phyloP scores from a whole-genome alignment of 2,797 vertebrate genomes.

The Neosalanx taihuensis region DNA sequence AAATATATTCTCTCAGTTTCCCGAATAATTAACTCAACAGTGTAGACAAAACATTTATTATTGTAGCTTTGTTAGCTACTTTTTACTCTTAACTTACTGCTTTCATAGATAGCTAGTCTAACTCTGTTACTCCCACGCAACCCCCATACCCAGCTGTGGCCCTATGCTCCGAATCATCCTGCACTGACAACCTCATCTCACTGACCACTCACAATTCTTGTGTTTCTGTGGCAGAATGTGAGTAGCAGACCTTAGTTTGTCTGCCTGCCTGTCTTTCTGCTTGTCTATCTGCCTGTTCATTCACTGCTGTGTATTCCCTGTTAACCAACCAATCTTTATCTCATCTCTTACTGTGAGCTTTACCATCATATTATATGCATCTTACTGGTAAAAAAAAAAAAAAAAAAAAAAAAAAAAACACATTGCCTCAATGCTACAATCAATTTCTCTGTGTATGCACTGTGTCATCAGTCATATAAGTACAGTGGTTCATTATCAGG shows the following conservation, averaged over 20 bases:
- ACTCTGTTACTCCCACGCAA: constrained; percentile 50
- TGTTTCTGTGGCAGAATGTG: constrained; percentile 66
- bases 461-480: neutral
- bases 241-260: constrained; percentile 52
- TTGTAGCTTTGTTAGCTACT: neutral
- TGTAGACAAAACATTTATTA: neutral
- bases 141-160: constrained; percentile 64
- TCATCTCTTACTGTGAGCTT: constrained; percentile 5
- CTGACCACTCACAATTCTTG: constrained; percentile 59
- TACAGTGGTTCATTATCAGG: neutral
- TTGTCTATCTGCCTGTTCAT: constrained; percentile 11
- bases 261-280: constrained; percentile 23
- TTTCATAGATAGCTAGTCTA: constrained; percentile 38
- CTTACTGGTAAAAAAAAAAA: neutral
- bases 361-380: neutral
- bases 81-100: constrained; percentile 8
- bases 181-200: constrained; percentile 62
- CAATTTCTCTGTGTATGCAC: constrained; percentile 32
- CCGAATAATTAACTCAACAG: neutral
- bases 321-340: constrained; percentile 23
- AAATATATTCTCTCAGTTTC: neutral
- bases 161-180: constrained; percentile 78
- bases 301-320: constrained; percentile 18
- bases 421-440: constrained; percentile 31
- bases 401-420: neutral